These are phyloP conservation scores for Prionailurus viverrinus DNA, from an alignment of 2,113 vertebrate genomes.

Conservation along the genomic window DNA sequence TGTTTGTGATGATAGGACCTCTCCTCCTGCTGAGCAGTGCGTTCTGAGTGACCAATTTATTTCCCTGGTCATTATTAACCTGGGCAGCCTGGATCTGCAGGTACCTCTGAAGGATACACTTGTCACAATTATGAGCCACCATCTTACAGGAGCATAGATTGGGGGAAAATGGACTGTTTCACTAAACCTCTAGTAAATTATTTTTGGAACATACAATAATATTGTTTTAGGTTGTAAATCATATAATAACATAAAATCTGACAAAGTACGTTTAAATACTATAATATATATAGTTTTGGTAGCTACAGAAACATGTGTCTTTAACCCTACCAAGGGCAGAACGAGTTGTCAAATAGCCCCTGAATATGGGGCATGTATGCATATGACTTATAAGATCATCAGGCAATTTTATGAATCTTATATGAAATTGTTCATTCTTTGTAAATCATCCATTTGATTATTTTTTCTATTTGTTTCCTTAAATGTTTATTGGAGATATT, in stretches of 20 bases:
- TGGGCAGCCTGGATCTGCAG: background rate
- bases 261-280: background rate
- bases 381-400: background rate
- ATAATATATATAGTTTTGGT: background rate
- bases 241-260: background rate
- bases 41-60: constrained; percentile 23
- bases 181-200: background rate
- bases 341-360: background rate
- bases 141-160: background rate
- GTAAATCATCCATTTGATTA: background rate
- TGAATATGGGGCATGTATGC: background rate
- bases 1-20: background rate
- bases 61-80: constrained; percentile 33
- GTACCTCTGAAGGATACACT: background rate
- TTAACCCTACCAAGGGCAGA: background rate
- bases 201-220: background rate
- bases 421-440: background rate
- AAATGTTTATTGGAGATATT: background rate
- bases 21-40: background rate
- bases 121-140: constrained; percentile 21
- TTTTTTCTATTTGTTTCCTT: background rate
- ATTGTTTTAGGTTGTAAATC: background rate
- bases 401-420: background rate
- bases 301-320: background rate
- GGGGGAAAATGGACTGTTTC: background rate